Evolutionary conservation across 2,888 invertebrate species (phyloP), one percentile per base, ranked within the genome.

Genomic region (Anarsia innoxiella): DNA sequence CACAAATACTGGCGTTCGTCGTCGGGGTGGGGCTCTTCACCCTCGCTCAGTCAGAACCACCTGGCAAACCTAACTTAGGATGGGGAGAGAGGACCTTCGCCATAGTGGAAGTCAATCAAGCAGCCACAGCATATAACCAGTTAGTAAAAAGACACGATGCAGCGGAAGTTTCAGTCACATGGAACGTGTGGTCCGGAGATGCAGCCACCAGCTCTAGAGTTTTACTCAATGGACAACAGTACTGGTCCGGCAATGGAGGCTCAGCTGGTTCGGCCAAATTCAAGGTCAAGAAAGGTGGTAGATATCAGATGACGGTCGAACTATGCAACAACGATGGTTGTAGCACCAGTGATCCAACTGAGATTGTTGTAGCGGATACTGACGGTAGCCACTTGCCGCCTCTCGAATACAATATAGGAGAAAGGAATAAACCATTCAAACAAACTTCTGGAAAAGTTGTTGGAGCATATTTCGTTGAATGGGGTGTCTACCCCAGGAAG

Each of bases 341-440:
- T 55, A 71, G 73, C 43, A 54, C 59, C 11, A 73, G 84, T 42
- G 83, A 84, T 1, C 44, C 70, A 0, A 79, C 76, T 1, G 83
- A 84, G 34, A 82, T 84, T 12, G 56, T 80, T 0, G 82, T 84
- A 0, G 84, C 84, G 2, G 84, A 84, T 34, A 84, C 84, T 2
- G 84, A 84, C 42, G 84, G 84, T n/a, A 84, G 84, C 45, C 84
- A 84, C 46, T 55, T 84, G 32, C 79, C 82, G 1, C 84, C 84
- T 1, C 49, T 84, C 13, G 73, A 79, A 3, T 82, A 63, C 46
- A 53, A 60, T 2, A 63, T 82, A 31, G 77, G 69, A 28, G 84
- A 84, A 37, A 79, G 61, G 49, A 82, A 84, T 45, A 84, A 84
- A 42, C 77, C 70, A 0, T 84, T 77, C 53, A 84, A 82, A 48